These are phyloP conservation scores for Thalassarche chlororhynchos DNA, from an alignment of 2,113 vertebrate genomes.

Conservation along the genomic window DNA sequence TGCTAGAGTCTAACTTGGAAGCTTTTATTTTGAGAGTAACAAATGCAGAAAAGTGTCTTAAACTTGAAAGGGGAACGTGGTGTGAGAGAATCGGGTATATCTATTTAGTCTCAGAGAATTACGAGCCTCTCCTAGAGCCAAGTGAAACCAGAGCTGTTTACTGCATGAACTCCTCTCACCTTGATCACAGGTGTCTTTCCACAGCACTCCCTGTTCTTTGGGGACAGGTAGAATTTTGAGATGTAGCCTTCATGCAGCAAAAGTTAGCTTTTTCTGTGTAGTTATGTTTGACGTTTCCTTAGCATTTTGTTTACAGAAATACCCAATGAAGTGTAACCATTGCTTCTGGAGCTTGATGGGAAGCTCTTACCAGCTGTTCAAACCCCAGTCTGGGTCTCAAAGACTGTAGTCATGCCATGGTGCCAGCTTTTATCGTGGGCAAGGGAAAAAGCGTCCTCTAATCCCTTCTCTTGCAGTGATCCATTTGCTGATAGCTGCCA, in stretches of 20 bases:
- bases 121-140: neutral
- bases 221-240: neutral
- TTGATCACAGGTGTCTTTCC: neutral
- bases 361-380: neutral
- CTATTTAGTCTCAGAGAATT: neutral
- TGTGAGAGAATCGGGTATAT: neutral
- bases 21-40: neutral
- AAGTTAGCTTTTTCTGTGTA: neutral
- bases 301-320: neutral
- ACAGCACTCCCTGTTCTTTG: neutral
- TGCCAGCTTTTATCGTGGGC: neutral
- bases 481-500: neutral
- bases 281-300: neutral
- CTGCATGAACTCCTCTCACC: neutral
- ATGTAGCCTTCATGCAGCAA: neutral
- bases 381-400: neutral
- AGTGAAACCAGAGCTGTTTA: neutral
- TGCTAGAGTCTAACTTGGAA: neutral
- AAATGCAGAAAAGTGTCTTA: neutral
- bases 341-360: neutral
- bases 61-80: neutral
- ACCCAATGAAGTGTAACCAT: rapidly evolving
- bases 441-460: neutral
- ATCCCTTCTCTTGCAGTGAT: neutral
- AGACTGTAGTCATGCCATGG: neutral